Conservation (phyloP, 2,113 vertebrate genomes). For the Bothrops jararaca region DNA sequence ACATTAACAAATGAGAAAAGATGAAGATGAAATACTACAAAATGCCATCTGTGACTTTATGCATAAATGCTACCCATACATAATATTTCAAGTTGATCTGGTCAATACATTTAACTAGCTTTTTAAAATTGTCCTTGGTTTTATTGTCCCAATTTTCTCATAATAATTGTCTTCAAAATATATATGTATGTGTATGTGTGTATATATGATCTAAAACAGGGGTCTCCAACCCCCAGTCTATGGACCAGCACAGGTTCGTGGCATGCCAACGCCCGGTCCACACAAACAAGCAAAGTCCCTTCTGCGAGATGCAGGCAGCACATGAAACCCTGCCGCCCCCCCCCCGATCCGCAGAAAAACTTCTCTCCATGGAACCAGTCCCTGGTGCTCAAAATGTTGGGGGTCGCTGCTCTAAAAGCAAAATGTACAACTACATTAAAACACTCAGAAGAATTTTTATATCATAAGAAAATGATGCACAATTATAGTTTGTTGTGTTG, state of each 20-base stretch:
- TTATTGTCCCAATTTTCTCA: background rate
- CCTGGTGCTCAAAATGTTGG: background rate
- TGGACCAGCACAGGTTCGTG: background rate
- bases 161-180: background rate
- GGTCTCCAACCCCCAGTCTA: too few species aligned
- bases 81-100: background rate
- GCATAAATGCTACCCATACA: background rate
- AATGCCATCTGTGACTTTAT: slow-evolving; percentile 18
- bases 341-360: too few species aligned
- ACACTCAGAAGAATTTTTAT: background rate
- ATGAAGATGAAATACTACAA: background rate
- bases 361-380: too few species aligned
- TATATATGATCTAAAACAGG: too few species aligned
- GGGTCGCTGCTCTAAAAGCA: background rate
- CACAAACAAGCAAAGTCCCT: background rate
- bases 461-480: background rate
- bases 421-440: background rate
- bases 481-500: background rate
- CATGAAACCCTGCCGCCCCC: too few species aligned
- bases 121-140: background rate
- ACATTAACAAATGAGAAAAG: background rate
- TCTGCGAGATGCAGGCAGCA: too few species aligned
- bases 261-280: background rate
- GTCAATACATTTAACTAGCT: background rate
- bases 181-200: too few species aligned